phyloP scores from a whole-genome alignment of 2,797 vertebrate genomes.

The Tympanoctomys barrerae region DNA sequence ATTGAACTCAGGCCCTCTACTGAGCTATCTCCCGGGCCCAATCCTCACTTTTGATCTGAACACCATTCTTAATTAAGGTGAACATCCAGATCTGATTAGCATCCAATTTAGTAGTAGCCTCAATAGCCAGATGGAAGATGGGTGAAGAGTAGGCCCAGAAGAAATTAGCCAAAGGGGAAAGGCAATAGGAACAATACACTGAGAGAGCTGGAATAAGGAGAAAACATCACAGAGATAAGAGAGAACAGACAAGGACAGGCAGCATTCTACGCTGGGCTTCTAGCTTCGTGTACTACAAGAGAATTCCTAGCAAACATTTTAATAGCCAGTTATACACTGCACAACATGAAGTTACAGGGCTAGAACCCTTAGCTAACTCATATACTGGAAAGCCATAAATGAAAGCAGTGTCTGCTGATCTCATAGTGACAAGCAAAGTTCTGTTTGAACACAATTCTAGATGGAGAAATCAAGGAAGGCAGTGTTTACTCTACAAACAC shows the following conservation, averaged over 20 bases:
- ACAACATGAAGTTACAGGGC: constrained; percentile 19
- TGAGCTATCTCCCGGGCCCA: background rate
- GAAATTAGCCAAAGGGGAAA: constrained; percentile 23
- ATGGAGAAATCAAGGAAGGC: constrained; percentile 33
- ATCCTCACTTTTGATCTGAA: constrained; percentile 60
- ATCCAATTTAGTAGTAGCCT: background rate
- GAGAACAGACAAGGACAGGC: background rate
- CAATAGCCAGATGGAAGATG: background rate
- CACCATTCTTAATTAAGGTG: constrained; percentile 7
- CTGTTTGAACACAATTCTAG: constrained; percentile 4
- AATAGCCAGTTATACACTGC: background rate
- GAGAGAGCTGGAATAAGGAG: background rate
- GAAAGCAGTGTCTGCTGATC: constrained; percentile 23
- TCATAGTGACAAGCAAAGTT: background rate
- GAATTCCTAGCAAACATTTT: background rate
- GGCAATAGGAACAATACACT: background rate
- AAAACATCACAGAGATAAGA: background rate
- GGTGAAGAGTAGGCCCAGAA: constrained; percentile 19
- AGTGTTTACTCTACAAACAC: background rate
- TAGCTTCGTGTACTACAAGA: background rate
- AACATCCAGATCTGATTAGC: constrained; percentile 48
- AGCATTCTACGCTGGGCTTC: background rate
- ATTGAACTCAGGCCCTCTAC: too few species aligned
- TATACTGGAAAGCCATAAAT: background rate
- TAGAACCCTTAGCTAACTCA: background rate